phyloP scores from a whole-genome alignment of 2,797 vertebrate genomes.

The Sebastes umbrosus region DNA sequence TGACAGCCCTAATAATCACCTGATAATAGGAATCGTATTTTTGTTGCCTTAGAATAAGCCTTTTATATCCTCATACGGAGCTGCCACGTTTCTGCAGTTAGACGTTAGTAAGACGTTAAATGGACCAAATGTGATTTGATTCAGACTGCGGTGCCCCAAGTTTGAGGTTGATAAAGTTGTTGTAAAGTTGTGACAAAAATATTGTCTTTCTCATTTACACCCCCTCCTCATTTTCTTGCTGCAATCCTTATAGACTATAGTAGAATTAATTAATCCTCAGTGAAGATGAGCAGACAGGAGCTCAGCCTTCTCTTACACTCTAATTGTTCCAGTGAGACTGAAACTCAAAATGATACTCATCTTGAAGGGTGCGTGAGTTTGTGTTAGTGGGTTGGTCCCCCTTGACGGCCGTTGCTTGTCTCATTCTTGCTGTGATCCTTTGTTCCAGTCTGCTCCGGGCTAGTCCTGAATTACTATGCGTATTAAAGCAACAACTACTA shows the following conservation, averaged over 20 bases:
- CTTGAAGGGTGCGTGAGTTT: slow-evolving; percentile 56
- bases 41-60: too few species aligned
- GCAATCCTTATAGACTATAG: slow-evolving; percentile 46
- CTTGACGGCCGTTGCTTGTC: slow-evolving; percentile 40
- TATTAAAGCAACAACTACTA: not conserved
- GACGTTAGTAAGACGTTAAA: too few species aligned
- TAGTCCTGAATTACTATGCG: slow-evolving; percentile 8
- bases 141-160: not conserved
- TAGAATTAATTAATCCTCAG: slow-evolving; percentile 67
- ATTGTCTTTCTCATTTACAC: slow-evolving; percentile 24
- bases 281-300: slow-evolving; percentile 64
- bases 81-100: too few species aligned
- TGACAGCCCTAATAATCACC: too few species aligned
- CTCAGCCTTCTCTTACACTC: slow-evolving; percentile 62
- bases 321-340: slow-evolving; percentile 77
- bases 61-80: too few species aligned
- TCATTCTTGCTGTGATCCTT: slow-evolving; percentile 41
- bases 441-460: slow-evolving; percentile 36
- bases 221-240: slow-evolving; percentile 11
- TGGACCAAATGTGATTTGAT: too few species aligned
- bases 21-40: too few species aligned
- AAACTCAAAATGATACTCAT: slow-evolving; percentile 62
- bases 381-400: slow-evolving; percentile 39
- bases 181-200: slow-evolving; percentile 42
- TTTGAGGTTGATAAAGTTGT: slow-evolving; percentile 40